These are phyloP conservation scores for Portevinia maculata DNA, from an alignment of 2,888 invertebrate genomes.

Conservation along the genomic window DNA sequence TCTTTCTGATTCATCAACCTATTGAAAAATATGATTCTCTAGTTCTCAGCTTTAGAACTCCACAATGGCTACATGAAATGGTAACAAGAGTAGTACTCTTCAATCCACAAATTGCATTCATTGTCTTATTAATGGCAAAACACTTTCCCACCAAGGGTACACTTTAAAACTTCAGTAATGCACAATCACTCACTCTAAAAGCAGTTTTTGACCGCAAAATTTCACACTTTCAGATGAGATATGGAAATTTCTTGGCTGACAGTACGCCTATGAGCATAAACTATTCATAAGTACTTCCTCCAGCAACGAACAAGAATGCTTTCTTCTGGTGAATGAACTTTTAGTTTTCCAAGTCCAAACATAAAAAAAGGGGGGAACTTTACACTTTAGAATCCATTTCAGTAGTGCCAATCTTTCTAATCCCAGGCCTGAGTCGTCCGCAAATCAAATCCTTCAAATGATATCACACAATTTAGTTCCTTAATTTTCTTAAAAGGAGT, in stretches of 20 bases:
- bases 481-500: slow-evolving; percentile 67
- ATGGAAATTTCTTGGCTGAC: neutral
- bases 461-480: slow-evolving; percentile 60
- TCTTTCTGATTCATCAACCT: no score
- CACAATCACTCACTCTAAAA: slow-evolving; percentile 24
- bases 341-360: slow-evolving; percentile 8
- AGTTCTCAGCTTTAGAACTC: no score
- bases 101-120: no score
- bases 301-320: slow-evolving; percentile 30
- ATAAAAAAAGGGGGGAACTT: neutral
- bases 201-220: slow-evolving; percentile 16
- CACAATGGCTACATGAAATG: no score
- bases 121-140: neutral
- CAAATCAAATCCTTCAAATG: slow-evolving; percentile 60
- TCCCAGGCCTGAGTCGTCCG: slow-evolving; percentile 5
- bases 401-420: neutral
- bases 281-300: neutral
- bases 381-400: slow-evolving; percentile 3
- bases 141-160: neutral
- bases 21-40: no score
- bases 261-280: neutral
- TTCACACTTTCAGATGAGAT: neutral
- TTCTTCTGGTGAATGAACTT: slow-evolving; percentile 60
- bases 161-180: slow-evolving; percentile 11
- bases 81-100: no score